Evolutionary conservation across 2,888 invertebrate genomes (phyloP).

Genomic region (Aphidius colemani): DNA sequence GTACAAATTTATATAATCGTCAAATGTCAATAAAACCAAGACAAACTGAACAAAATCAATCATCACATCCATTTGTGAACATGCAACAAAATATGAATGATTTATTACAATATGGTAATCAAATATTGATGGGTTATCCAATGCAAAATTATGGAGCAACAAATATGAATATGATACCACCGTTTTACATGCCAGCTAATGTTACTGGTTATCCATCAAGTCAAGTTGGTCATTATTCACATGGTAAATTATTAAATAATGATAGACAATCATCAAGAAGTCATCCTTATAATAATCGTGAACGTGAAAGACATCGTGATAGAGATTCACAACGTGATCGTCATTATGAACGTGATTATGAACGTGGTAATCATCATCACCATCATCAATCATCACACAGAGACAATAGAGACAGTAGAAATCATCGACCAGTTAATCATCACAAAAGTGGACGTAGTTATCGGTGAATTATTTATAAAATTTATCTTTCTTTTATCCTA

Average conservation of each 20-base stretch:
- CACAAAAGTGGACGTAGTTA: slow-evolving; percentile 33
- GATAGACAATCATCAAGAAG: slow-evolving; percentile 32
- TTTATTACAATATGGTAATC: slow-evolving; percentile 42
- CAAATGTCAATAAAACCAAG: slow-evolving; percentile 60
- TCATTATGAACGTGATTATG: slow-evolving; percentile 8
- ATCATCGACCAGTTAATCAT: slow-evolving; percentile 29
- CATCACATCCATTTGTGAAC: slow-evolving; percentile 37
- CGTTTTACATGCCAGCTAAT: slow-evolving; percentile 21
- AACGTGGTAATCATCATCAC: slow-evolving; percentile 24
- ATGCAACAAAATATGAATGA: slow-evolving; percentile 33
- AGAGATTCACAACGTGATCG: slow-evolving; percentile 30
- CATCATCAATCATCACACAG: slow-evolving; percentile 1
- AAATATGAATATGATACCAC: slow-evolving; percentile 33
- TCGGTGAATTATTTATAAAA: not conserved
- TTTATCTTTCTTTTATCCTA: too few species aligned
- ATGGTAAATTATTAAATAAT: slow-evolving; percentile 15
- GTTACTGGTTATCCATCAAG: slow-evolving; percentile 31
- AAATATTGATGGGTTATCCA: slow-evolving; percentile 42
- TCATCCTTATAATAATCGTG: slow-evolving; percentile 33
- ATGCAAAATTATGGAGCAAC: slow-evolving; percentile 29
- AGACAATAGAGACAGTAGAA: slow-evolving; percentile 24
- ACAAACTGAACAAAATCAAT: slow-evolving; percentile 32
- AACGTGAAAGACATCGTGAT: slow-evolving; percentile 33
- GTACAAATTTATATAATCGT: slow-evolving; percentile 71
- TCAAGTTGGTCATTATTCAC: slow-evolving; percentile 32